Base-by-base conservation (phyloP, 2,113 vertebrate genomes). In the Anguilla rostrata region DNA sequence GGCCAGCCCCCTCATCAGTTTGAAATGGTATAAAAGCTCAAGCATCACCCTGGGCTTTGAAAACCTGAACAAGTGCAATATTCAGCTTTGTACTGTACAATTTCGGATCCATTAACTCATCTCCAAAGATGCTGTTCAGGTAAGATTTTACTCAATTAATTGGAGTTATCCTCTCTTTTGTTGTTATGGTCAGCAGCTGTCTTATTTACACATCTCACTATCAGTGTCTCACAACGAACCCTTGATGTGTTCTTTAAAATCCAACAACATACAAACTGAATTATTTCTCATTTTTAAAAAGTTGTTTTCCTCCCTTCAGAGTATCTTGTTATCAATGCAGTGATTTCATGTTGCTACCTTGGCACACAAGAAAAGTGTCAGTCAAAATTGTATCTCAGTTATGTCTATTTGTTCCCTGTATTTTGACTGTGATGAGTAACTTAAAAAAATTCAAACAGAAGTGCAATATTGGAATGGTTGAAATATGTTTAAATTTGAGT, bases 91-190 rank as follows among this genome's bases (percentile, higher is more conserved):
- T 91, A 91, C 90, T 90, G 85, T 89, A 87, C 39, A 18, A 81
- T 81, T 82, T 43, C 85, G 85, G 57, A 90, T 60, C 87, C 86
- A 66, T 83, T 88, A 81, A 40, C 60, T 86, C 56, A 89, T 46
- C 86, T 91, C 84, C 87, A 92, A 92, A 88, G 90, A 96, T 96
- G 95, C 16, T 94, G 56, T 89, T 86, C 92, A 94, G 94, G 95
- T 96, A 93, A 3, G 93, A 89, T 46, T 53, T 78, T 29, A 71
- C 16, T 34, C 16, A n/a, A 71, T 78, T 81, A 6, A 22, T 56
- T 18, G 5, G n/a, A 22, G 43, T 20, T 41, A 85, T 80, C 79
- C 43, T 79, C 78, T 43, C 79, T 56, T 66, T 71, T 81, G 26
- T 14, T 20, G 8, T 53, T 63, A 49, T 80, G 39, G 9, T 82